Conservation (phyloP, 2,888 invertebrate genomes). For the Cordylochernes scorpioides region DNA sequence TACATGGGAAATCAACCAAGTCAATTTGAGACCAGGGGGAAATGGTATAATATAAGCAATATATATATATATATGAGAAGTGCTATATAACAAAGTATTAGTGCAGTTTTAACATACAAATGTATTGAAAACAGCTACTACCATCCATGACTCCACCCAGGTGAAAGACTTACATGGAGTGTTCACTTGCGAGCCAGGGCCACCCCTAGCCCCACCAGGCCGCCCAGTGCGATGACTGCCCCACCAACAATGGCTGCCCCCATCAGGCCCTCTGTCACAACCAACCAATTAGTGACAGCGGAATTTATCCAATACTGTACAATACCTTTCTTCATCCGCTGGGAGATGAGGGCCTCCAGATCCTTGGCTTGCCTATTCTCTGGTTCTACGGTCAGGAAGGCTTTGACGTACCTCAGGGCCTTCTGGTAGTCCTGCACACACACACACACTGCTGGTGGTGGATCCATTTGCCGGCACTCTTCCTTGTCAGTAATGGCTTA, state of each 20-base stretch:
- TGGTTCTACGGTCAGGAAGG: conserved; percentile 51
- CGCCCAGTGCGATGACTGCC: conserved; percentile 40
- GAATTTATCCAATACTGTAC: neutral
- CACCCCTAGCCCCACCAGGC: conserved; percentile 44
- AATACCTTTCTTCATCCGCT: conserved; percentile 53
- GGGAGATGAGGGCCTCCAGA: conserved; percentile 52
- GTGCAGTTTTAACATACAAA: no score
- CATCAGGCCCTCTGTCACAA: conserved; percentile 38
- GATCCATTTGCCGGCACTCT: neutral
- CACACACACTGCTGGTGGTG: neutral
- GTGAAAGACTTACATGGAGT: no score
- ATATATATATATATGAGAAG: no score
- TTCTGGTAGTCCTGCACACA: conserved; percentile 42
- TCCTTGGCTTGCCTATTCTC: conserved; percentile 62
- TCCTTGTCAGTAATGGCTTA: neutral
- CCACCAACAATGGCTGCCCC: conserved; percentile 73
- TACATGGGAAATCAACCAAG: no score
- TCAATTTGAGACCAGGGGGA: no score
- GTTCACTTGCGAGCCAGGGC: conserved; percentile 31
- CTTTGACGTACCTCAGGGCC: conserved; percentile 52
- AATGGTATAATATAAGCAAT: no score
- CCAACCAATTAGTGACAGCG: neutral
- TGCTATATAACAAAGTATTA: no score
- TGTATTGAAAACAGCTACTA: no score
- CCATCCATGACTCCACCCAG: no score